Base-by-base conservation (phyloP, 2,888 invertebrate species). In the Zhengitettix transpicula region DNA sequence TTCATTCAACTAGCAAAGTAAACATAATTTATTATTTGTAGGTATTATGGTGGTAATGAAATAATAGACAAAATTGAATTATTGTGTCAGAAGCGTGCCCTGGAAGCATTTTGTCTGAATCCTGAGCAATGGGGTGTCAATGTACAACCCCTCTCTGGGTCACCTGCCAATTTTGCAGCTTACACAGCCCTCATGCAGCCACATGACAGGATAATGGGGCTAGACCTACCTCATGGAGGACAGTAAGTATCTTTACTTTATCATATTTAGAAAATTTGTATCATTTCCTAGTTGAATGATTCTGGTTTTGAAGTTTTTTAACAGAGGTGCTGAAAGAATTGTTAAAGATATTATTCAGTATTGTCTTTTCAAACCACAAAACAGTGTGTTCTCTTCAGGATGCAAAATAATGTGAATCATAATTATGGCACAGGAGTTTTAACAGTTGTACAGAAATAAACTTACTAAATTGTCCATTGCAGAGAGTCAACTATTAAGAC, bases 31-130 rank as follows among this genome's bases (percentile, higher is more conserved):
- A 28, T 17, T 42, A 40, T 51, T 65, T 66, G 12, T 67, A 79
- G 80, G 63, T 81, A 81, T 67, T 81, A 81, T 70, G 80, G 80
- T 56, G 81, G 81, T 40, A 80, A 77, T 65, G 77, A 81, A 66
- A 71, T 73, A 62, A 75, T 82, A 63, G 81, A 81, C 67, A 71
- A 79, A 68, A 72, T 81, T 57, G 81, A 81, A 67, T 60, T 69
- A 40, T 68, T 82, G 16, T 79, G 79, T 64, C 78, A 79, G 68
- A 70, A 76, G 65, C 67, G 81, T 58, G 79, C 80, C 1, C 68
- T 81, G 55, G 72, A 75, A 60, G 72, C 75, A 3, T 81, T 74
- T 68, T 69, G 71, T 12, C 69, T 80, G 42, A 71, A 74, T 64
- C 71, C 77, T 9, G 74, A 72, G 1, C 67, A 77, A 64, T 82